Evolutionary conservation across 2,113 vertebrate species (phyloP).

Genomic region (Mesoclemmys tuberculata): DNA sequence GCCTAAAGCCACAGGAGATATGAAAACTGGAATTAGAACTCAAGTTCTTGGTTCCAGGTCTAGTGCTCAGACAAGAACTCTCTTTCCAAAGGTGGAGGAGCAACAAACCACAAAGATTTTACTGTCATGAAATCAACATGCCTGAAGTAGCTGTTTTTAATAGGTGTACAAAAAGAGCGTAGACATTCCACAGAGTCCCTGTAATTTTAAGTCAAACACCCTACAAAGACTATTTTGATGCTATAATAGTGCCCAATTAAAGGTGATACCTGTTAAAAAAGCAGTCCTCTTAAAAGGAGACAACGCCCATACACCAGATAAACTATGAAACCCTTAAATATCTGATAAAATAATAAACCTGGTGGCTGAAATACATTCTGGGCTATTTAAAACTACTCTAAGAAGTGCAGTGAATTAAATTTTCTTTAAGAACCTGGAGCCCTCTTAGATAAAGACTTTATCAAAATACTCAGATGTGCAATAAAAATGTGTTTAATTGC

Average conservation of each 20-base stretch:
- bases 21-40: neutral
- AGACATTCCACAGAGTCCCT: neutral
- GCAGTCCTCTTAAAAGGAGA: neutral
- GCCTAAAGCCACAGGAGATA: neutral
- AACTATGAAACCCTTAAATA: constrained; percentile 6
- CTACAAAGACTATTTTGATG: neutral
- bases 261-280: constrained; percentile 13
- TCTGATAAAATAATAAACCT: constrained; percentile 57
- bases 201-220: neutral
- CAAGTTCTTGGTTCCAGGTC: neutral
- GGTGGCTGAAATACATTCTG: constrained; percentile 24
- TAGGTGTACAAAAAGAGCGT: neutral
- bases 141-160: neutral
- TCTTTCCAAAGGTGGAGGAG: neutral
- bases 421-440: neutral
- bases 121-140: neutral
- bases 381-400: neutral
- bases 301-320: neutral
- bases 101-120: neutral
- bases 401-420: constrained; percentile 41
- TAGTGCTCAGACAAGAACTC: neutral
- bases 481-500: neutral
- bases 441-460: neutral
- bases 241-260: neutral
- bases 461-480: rapidly evolving